A percentile compares a stretch with the other conserved stretches of the same genome.
Conservation (phyloP, 1,140 invertebrate genomes). For the Cyphomyrmex costatus region DNA sequence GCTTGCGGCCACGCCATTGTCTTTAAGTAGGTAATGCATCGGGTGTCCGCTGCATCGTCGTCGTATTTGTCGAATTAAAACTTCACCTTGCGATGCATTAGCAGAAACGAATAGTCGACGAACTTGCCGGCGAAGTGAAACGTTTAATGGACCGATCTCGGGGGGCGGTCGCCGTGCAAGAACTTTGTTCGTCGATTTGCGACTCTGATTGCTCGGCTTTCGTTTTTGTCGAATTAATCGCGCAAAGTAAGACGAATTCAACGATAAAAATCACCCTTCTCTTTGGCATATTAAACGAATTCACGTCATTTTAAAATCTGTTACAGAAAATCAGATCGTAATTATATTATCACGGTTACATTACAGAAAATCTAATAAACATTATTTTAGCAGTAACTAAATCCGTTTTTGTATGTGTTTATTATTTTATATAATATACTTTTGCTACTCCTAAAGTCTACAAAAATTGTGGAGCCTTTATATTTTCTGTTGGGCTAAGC, state of each 20-base stretch:
- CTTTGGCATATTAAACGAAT: not conserved
- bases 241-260: slow-evolving; percentile 18
- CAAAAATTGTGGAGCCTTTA: not conserved
- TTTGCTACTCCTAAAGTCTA: not conserved
- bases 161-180: not conserved
- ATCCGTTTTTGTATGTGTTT: not conserved
- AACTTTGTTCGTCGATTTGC: slow-evolving; percentile 43
- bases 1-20: slow-evolving; percentile 72
- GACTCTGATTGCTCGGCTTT: slow-evolving; percentile 7
- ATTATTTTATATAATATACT: not conserved
- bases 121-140: slow-evolving; percentile 8
- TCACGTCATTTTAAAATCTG: not conserved
- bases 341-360: not conserved
- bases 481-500: not conserved
- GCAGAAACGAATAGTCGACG: slow-evolving; percentile 22
- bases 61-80: slow-evolving; percentile 75
- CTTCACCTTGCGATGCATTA: slow-evolving; percentile 61
- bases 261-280: not conserved
- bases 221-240: slow-evolving; percentile 29
- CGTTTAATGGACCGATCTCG: slow-evolving; percentile 17
- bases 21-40: slow-evolving; percentile 78
- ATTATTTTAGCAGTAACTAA: not conserved
- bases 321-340: not conserved
- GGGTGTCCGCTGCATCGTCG: slow-evolving; percentile 41
- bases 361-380: not conserved